These are phyloP conservation scores for Austrofundulus limnaeus DNA, from an alignment of 2,113 vertebrate genomes.

Conservation along the genomic window DNA sequence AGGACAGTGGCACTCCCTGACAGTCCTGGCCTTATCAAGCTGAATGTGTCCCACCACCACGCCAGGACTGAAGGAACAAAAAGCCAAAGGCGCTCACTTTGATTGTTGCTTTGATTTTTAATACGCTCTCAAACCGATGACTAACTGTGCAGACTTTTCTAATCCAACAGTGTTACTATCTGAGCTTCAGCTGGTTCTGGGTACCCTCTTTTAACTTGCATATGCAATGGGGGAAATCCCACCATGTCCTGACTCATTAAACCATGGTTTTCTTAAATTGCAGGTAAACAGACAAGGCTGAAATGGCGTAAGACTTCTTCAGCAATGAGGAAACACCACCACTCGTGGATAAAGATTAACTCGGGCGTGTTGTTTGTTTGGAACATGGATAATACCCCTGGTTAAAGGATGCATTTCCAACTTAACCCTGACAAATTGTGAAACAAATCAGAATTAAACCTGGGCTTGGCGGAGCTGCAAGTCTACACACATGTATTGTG, in stretches of 20 bases:
- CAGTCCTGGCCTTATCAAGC: no score
- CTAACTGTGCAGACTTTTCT: neutral
- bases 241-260: neutral
- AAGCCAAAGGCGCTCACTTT: neutral
- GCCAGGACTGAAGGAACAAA: neutral
- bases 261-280: neutral
- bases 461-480: no score
- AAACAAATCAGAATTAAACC: neutral
- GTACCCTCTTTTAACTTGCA: neutral
- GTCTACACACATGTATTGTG: no score
- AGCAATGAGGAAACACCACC: slow-evolving; percentile 41
- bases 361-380: slow-evolving; percentile 33
- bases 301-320: slow-evolving; percentile 10
- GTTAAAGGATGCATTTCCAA: neutral
- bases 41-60: no score
- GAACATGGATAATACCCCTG: slow-evolving; percentile 7
- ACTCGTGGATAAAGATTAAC: slow-evolving; percentile 54
- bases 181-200: neutral
- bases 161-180: neutral
- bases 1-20: neutral
- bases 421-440: neutral
- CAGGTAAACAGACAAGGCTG: neutral
- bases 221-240: neutral
- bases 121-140: no score
- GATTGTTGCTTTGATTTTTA: no score